Evolutionary conservation across 2,888 invertebrate species (phyloP), one percentile per base, ranked within the genome.

Genomic region (Sericinus montela): DNA sequence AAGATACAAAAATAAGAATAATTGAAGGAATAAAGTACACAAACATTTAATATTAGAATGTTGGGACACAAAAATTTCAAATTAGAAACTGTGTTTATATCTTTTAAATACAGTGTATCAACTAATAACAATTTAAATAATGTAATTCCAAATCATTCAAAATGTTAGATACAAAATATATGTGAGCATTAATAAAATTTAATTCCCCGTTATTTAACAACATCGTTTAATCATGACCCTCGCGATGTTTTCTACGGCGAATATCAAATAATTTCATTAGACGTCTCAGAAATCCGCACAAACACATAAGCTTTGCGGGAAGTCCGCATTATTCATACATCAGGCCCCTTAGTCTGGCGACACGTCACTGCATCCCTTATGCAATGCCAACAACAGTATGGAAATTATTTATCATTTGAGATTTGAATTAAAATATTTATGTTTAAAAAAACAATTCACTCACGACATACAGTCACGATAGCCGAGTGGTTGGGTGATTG

Each of bases 251-350:
- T 63, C 39, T 45, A 39, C 58, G 68, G 62, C 60, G 66, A 67
- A 62, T 59, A 64, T 67, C 71, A 77, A 74, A 80, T 80, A 80
- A 82, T 80, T 81, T 80, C 78, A 84, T 83, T 84, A 81, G 70
- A 62, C 62, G 61, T 69, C 68, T 65, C 64, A 63, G 65, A 65
- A 65, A 72, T 66, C 68, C 68, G 62, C 63, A 62, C 56, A 47
- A 57, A 59, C 51, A 55, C 60, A 61, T 58, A 56, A 56, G 59
- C 61, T 69, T 58, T 62, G 61, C 63, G 63, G 72, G 69, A 75
- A 73, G 70, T 68, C 63, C 56, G 57, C 69, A 80, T 83, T 83
- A 74, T 80, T 86, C 84, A 84, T 80, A 78, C 73, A 83, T 80
- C 75, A 75, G 67, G 65, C 69, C 76, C 82, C 78, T 80, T 83